Evolutionary conservation across 2,797 vertebrate genomes (phyloP).

Genomic region (Melanotaenia pygmaea): DNA sequence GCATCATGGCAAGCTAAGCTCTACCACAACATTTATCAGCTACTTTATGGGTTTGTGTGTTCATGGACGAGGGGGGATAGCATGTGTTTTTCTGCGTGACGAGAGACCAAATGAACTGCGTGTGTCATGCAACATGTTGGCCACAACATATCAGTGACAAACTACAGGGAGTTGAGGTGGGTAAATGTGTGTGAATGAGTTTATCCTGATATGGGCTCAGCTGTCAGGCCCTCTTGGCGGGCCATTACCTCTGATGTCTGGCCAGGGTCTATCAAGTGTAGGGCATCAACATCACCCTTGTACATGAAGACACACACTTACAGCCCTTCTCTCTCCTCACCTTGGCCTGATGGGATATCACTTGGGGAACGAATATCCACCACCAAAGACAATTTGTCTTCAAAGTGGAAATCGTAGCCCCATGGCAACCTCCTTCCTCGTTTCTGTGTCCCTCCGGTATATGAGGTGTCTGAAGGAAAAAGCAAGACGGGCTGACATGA

Average conservation of each 20-base stretch:
- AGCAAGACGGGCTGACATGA: conserved; percentile 42
- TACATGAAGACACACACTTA: conserved; percentile 26
- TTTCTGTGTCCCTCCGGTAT: conserved; percentile 45
- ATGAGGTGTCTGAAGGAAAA: conserved; percentile 49
- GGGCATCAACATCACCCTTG: conserved; percentile 45
- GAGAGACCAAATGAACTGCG: not conserved
- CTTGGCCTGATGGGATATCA: conserved; percentile 63
- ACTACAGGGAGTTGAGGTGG: conserved; percentile 21
- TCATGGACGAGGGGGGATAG: not conserved
- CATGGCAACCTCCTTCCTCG: conserved; percentile 18
- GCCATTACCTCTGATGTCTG: conserved; percentile 63
- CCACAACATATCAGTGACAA: conserved; percentile 30
- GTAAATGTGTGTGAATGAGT: conserved; percentile 22
- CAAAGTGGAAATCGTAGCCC: conserved; percentile 38
- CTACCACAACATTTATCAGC: conserved; percentile 28
- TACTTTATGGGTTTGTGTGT: conserved; percentile 5
- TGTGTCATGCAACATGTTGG: conserved; percentile 29
- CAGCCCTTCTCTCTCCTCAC: conserved; percentile 38
- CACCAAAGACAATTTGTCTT: conserved; percentile 67
- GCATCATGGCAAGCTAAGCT: conserved; percentile 29
- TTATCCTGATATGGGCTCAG: conserved; percentile 43
- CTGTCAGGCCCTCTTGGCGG: conserved; percentile 63
- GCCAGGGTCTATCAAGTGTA: conserved; percentile 58
- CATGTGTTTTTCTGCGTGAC: not conserved
- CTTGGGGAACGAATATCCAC: conserved; percentile 56